Evolutionary conservation across 1,140 invertebrate genomes (phyloP).

Genomic region (Limonius californicus): DNA sequence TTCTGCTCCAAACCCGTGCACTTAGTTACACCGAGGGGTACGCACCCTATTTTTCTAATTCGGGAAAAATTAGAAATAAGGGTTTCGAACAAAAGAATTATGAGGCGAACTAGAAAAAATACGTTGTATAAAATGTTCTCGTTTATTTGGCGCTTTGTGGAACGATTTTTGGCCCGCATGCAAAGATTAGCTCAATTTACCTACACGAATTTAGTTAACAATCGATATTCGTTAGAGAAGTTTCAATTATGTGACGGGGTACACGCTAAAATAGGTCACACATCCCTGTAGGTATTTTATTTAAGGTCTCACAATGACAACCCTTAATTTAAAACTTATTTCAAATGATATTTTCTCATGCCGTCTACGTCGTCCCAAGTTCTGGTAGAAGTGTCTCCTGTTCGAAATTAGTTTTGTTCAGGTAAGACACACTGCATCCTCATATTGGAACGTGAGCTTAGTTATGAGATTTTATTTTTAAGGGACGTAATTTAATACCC

Average conservation of each 20-base stretch:
- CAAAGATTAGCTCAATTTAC: conserved; percentile 30
- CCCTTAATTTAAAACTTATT: conserved; percentile 40
- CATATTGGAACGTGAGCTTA: conserved; percentile 25
- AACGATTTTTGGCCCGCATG: conserved; percentile 3
- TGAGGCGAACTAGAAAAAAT: background rate
- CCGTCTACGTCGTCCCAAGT: conserved; percentile 19
- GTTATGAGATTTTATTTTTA: conserved; percentile 34
- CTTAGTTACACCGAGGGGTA: background rate
- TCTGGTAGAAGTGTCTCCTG: conserved; percentile 21
- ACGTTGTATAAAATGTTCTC: conserved; percentile 11
- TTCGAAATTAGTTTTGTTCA: background rate
- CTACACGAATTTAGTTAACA: conserved; percentile 20
- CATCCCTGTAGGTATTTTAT: conserved; percentile 27
- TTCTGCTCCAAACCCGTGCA: background rate
- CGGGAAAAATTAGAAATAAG: conserved; percentile 8
- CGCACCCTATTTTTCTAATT: conserved; percentile 10
- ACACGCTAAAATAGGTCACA: conserved; percentile 30
- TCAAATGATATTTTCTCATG: conserved; percentile 37
- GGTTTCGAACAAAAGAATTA: conserved; percentile 9
- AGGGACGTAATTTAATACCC: conserved; percentile 38
- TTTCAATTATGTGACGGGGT: conserved; percentile 27
- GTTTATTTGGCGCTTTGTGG: background rate
- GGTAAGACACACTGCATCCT: conserved; percentile 12
- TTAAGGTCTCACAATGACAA: conserved; percentile 32
- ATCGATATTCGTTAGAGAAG: conserved; percentile 30